phyloP scores from a whole-genome alignment of 2,797 vertebrate species.

The Chromobotia macracanthus region DNA sequence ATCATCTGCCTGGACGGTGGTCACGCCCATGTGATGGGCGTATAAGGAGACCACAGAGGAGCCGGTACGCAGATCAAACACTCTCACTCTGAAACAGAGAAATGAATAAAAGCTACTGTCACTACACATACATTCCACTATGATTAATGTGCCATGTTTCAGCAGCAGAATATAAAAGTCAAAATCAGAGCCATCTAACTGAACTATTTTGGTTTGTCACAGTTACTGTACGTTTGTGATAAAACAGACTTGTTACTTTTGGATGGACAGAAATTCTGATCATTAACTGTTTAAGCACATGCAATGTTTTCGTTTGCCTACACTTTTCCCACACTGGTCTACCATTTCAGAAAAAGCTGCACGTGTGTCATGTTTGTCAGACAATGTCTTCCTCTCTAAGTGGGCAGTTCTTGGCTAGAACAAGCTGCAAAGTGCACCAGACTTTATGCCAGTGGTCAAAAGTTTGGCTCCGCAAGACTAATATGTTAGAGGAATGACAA shows the following conservation, averaged over 20 bases:
- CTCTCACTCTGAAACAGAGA: constrained; percentile 79
- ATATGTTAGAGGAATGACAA: constrained; percentile 2
- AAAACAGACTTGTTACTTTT: background rate
- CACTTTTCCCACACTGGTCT: background rate
- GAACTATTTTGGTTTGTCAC: background rate
- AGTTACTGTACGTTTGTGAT: background rate
- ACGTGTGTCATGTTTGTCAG: background rate
- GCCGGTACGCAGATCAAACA: constrained; percentile 84
- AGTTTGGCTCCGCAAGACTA: background rate
- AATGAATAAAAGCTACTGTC: background rate
- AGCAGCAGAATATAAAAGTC: background rate
- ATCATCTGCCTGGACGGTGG: constrained; percentile 86
- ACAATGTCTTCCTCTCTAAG: background rate
- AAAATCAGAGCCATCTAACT: too few species aligned
- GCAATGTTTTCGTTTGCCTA: too few species aligned
- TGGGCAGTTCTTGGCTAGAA: background rate
- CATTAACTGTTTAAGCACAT: too few species aligned
- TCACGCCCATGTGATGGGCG: constrained; percentile 89
- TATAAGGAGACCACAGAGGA: constrained; percentile 80
- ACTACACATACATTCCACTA: too few species aligned
- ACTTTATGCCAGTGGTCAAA: background rate
- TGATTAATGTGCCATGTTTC: background rate
- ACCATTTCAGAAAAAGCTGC: background rate
- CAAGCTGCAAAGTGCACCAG: constrained; percentile 13
- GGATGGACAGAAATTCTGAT: too few species aligned